Evolutionary conservation across 2,797 vertebrate genomes (phyloP).

Genomic region (Morus bassanus): DNA sequence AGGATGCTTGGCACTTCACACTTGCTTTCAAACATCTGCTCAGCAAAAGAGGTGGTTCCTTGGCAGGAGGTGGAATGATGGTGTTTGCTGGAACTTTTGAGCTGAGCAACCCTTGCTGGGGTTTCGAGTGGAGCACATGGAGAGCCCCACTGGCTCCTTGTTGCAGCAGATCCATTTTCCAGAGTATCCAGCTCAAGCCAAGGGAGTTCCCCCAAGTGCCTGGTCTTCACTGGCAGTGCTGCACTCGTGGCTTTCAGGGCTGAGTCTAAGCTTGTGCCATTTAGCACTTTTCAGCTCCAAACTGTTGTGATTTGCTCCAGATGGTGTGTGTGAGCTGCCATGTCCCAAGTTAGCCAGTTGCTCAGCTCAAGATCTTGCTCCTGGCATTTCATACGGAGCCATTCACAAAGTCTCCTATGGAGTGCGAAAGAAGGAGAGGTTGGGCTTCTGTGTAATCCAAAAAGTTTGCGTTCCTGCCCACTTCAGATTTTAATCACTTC

Average conservation of each 20-base stretch:
- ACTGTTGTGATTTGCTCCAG: slow-evolving; percentile 38
- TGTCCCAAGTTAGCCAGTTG: neutral
- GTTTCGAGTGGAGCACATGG: neutral
- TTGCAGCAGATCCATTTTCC: neutral
- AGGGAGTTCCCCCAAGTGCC: neutral
- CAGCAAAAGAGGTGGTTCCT: neutral
- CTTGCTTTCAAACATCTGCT: neutral
- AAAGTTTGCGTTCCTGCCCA: neutral
- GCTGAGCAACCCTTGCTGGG: neutral
- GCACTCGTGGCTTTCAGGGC: neutral
- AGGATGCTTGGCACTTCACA: neutral
- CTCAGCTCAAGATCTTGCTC: neutral
- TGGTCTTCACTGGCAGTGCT: neutral
- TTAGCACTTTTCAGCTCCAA: slow-evolving; percentile 6
- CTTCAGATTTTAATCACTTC: neutral
- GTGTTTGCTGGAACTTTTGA: neutral
- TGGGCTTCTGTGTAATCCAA: neutral
- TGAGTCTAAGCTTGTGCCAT: neutral
- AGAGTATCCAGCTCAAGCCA: neutral
- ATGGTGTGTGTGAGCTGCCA: slow-evolving; percentile 14
- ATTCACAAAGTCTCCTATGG: neutral
- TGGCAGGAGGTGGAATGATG: neutral
- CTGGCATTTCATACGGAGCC: neutral
- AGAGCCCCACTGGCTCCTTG: neutral
- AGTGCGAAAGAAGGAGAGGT: neutral